Conservation (phyloP, 2,888 invertebrate genomes). For the Sphecodes monilicornis region DNA sequence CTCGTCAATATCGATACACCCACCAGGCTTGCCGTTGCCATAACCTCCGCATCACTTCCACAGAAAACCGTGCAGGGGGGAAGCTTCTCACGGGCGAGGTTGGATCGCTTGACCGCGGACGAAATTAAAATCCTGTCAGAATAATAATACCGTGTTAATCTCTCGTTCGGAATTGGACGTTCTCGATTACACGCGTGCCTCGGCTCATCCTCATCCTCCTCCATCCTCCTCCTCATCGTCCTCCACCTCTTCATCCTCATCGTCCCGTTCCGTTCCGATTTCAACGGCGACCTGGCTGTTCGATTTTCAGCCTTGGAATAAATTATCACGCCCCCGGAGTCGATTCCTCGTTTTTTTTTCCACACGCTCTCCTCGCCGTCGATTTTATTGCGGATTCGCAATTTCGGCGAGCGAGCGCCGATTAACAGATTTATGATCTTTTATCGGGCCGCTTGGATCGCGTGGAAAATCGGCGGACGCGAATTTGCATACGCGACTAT, state of each 20-base stretch:
- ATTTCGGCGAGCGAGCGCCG: conserved; percentile 35
- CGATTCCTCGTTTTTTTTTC: conserved; percentile 8
- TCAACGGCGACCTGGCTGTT: conserved; percentile 32
- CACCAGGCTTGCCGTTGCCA: conserved; percentile 53
- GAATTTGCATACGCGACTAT: neutral
- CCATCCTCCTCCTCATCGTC: neutral
- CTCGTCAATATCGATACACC: conserved; percentile 84
- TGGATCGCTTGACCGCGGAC: conserved; percentile 72
- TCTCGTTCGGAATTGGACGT: conserved; percentile 81
- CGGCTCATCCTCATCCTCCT: conserved; percentile 44
- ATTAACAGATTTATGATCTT: neutral
- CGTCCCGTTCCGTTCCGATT: conserved; percentile 50
- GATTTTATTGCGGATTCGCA: conserved; percentile 46
- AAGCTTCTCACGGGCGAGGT: conserved; percentile 62
- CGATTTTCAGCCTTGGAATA: conserved; percentile 60
- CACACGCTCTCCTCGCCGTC: conserved; percentile 1
- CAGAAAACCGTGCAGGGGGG: conserved; percentile 52
- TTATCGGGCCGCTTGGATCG: neutral
- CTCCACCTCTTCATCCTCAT: neutral
- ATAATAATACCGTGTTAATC: conserved; percentile 81
- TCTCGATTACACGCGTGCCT: conserved; percentile 69
- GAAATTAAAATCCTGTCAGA: conserved; percentile 84
- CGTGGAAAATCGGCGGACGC: neutral
- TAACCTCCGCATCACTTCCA: conserved; percentile 53
- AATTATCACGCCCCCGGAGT: conserved; percentile 46